These are phyloP conservation scores for Oscheius myriophilus DNA, from an alignment of 2,888 invertebrate species.

Conservation along the genomic window DNA sequence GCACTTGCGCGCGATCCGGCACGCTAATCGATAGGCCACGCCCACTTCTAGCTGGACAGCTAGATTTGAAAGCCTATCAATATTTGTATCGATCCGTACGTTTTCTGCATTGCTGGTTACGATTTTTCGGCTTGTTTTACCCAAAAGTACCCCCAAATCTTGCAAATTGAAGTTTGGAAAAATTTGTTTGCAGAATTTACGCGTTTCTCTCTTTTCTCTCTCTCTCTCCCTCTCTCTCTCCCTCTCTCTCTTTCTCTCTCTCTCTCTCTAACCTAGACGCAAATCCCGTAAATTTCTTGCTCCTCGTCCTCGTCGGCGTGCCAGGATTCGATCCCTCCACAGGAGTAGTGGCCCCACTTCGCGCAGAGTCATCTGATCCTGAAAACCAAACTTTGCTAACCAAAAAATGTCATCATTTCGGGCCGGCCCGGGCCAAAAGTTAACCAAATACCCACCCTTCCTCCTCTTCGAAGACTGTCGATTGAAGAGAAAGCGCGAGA, in stretches of 20 bases:
- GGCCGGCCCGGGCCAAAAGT: neutral
- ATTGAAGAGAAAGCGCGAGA: conserved; percentile 15
- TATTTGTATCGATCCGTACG: too few relatives aligned
- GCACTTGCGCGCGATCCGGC: too few relatives aligned
- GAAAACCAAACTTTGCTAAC: neutral
- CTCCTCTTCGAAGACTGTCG: conserved; percentile 21
- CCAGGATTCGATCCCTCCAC: neutral
- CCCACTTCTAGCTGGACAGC: too few relatives aligned
- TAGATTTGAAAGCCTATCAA: too few relatives aligned
- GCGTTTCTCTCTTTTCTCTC: too few relatives aligned
- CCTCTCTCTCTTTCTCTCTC: neutral
- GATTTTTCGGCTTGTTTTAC: too few relatives aligned
- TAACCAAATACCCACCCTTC: neutral
- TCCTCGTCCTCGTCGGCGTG: conserved; percentile 6
- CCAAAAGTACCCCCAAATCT: too few relatives aligned
- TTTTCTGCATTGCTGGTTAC: too few relatives aligned
- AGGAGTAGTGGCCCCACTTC: conserved; percentile 7
- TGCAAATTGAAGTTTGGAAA: too few relatives aligned
- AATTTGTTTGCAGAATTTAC: too few relatives aligned
- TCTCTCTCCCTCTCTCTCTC: neutral
- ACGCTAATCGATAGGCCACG: too few relatives aligned
- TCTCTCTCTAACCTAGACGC: conserved; percentile 38
- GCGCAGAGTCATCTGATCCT: conserved; percentile 1
- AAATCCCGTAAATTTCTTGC: conserved; percentile 36
- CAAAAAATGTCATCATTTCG: neutral